A percentile compares a stretch with the other conserved stretches of the same genome.
phyloP scores from a whole-genome alignment of 2,797 vertebrate genomes.

The Lagocephalus sceleratus region DNA sequence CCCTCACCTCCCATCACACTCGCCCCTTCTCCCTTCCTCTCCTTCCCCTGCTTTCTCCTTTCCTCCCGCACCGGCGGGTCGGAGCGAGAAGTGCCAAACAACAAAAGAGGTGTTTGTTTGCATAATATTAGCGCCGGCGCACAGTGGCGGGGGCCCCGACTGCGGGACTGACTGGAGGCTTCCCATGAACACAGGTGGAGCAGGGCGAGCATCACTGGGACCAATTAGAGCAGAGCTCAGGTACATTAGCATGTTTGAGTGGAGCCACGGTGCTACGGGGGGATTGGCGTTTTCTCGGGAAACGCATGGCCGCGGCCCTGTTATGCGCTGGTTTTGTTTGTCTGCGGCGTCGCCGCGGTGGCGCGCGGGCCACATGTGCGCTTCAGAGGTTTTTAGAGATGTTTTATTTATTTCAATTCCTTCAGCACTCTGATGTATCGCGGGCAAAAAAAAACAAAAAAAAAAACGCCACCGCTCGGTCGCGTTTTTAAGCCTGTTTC shows the following conservation, averaged over 20 bases:
- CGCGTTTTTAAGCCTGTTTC: slow-evolving; percentile 18
- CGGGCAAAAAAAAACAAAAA: slow-evolving; percentile 11
- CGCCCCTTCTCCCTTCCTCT: slow-evolving; percentile 3
- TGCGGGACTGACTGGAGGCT: slow-evolving; percentile 69
- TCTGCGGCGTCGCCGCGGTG: slow-evolving; percentile 33
- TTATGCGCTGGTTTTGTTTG: slow-evolving; percentile 21
- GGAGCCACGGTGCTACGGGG: slow-evolving; percentile 46
- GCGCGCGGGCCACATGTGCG: slow-evolving; percentile 64
- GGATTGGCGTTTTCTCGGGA: slow-evolving; percentile 40
- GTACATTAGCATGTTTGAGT: slow-evolving; percentile 78
- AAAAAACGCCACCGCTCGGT: slow-evolving; percentile 12
- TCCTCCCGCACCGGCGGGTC: slow-evolving; percentile 59
- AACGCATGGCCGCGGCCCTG: slow-evolving; percentile 41
- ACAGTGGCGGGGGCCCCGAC: slow-evolving; percentile 60
- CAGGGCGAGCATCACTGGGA: slow-evolving; percentile 76
- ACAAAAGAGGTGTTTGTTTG: slow-evolving; percentile 74
- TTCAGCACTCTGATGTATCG: too few relatives aligned
- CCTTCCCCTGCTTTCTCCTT: slow-evolving; percentile 33
- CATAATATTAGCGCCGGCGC: slow-evolving; percentile 67
- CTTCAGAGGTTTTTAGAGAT: slow-evolving; percentile 12
- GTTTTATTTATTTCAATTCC: too few relatives aligned
- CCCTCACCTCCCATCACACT: slow-evolving; percentile 5
- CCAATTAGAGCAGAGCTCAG: slow-evolving; percentile 78
- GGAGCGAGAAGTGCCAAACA: slow-evolving; percentile 63
- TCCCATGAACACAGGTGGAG: slow-evolving; percentile 75